Evolutionary conservation across 64 coral and sea anemone genomes (phyloP), one percentile per base, ranked within the genome.

Genomic region (Montipora foliosa): DNA sequence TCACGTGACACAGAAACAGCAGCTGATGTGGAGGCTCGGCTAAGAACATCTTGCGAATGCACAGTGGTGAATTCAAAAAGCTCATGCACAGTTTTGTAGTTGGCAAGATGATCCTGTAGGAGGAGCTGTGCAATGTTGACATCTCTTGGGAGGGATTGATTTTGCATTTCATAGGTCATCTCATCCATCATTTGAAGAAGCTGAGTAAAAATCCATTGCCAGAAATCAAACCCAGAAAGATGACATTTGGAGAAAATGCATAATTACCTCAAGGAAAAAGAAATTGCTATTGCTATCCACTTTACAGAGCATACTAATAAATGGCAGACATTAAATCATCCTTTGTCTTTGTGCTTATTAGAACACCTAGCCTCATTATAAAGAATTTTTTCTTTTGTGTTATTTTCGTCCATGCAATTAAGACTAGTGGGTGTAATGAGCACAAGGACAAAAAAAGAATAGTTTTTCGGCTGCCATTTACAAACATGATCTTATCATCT

Each of bases 101-200:
- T 94, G 17, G 98, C 98, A 74, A 99, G 92, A 80, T 99, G 98
- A 69, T 99, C 98, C 74, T 99, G 98, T 11, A 99, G 89, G 79
- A 99, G 96, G 17, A 99, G 90, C 55, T 99, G 95, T 9, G 98
- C 89, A n/a, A 87, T 79, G 80, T 90, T 94, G 25, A 99, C 67
- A 37, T 99, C 98, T 99, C 89, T 93, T 17, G 98, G 92, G 11
- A 94, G 82, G 44, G 77, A 79, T 19, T 87, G 46, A 19, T 80
- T 92, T 59, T 88, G 92, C 52, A 99, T 90, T 16, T 89, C 89
- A 74, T 84, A 74, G 21, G 89, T 91, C 90, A 96, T 94, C 14
- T 96, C 87, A 78, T 99, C 92, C 79, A 96, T 91, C 84, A 99
- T 87, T 81, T 99, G 84, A 5, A 94, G 94, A 47, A 96, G 85